These are phyloP conservation scores for Prosopocoilus inquinatus DNA, from an alignment of 2,888 invertebrate species.

Conservation along the genomic window DNA sequence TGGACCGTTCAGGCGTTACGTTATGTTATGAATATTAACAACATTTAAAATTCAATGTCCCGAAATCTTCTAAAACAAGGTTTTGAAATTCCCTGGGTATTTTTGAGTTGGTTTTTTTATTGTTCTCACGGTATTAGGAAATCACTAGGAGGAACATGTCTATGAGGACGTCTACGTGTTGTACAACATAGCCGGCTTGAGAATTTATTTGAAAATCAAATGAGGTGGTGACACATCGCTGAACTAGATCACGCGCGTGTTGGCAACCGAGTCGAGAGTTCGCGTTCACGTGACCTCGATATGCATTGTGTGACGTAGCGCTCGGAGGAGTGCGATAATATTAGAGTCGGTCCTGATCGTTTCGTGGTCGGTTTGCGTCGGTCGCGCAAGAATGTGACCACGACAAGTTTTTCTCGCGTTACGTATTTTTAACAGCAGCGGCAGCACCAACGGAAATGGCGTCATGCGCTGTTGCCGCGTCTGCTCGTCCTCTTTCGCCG, in stretches of 20 bases:
- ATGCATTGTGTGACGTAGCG: conserved; percentile 36
- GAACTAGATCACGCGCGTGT: conserved; percentile 24
- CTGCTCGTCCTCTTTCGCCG: background rate
- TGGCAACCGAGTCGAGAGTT: conserved; percentile 17
- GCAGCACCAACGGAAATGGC: conserved; percentile 56
- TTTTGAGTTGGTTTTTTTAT: too few relatives aligned
- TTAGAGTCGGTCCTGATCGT: conserved; percentile 21
- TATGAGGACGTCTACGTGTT: too few relatives aligned
- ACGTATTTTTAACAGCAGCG: conserved; percentile 46
- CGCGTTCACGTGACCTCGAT: conserved; percentile 36
- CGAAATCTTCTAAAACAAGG: too few relatives aligned
- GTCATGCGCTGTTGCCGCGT: conserved; percentile 59
- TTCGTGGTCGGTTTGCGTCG: conserved; percentile 17
- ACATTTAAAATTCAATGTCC: too few relatives aligned
- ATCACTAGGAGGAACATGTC: too few relatives aligned
- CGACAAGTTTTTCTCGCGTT: conserved; percentile 36
- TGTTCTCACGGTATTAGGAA: too few relatives aligned
- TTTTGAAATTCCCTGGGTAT: too few relatives aligned
- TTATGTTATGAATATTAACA: too few relatives aligned
- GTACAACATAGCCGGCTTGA: background rate
- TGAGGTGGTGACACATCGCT: conserved; percentile 19
- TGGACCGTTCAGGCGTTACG: too few relatives aligned
- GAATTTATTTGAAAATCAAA: conserved; percentile 22
- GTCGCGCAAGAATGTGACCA: conserved; percentile 33
- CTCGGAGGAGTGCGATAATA: conserved; percentile 14